Conservation (phyloP, 2,797 vertebrate species). For the Channa striata region DNA sequence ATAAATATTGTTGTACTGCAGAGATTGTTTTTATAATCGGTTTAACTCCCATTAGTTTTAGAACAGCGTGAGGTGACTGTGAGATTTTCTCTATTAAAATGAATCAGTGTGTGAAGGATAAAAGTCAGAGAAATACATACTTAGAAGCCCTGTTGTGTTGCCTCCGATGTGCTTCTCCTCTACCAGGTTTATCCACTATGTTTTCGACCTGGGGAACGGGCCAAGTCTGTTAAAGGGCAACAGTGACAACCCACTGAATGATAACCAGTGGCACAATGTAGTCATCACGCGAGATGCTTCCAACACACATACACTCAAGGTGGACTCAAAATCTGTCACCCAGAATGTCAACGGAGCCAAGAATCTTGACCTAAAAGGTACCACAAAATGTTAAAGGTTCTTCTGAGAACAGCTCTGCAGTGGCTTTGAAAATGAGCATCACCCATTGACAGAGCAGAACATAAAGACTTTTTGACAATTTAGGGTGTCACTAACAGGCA, state of each 20-base stretch:
- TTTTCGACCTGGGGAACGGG: constrained; percentile 96
- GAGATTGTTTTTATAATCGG: constrained; percentile 30
- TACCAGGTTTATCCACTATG: constrained; percentile 96
- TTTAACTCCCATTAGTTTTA: constrained; percentile 23
- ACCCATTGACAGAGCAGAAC: too few relatives aligned
- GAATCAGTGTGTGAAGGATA: constrained; percentile 24
- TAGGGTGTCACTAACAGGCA: too few relatives aligned
- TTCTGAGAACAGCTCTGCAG: too few relatives aligned
- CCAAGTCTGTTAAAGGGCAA: constrained; percentile 97
- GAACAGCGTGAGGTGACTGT: constrained; percentile 6
- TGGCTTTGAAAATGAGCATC: too few relatives aligned
- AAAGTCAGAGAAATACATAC: neutral
- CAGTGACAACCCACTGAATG: constrained; percentile 93
- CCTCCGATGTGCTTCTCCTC: neutral
- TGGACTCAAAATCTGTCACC: constrained; percentile 95
- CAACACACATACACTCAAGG: constrained; percentile 96
- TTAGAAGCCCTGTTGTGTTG: constrained; percentile 2
- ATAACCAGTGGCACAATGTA: constrained; percentile 98
- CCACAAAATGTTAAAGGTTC: too few relatives aligned
- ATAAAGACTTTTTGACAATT: too few relatives aligned
- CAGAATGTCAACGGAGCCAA: constrained; percentile 98
- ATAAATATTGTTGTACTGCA: constrained; percentile 11
- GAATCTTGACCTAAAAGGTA: constrained; percentile 98
- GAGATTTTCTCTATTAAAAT: constrained; percentile 23
- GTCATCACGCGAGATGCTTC: constrained; percentile 94